Evolutionary conservation across 2,797 vertebrate genomes (phyloP), one percentile per base, ranked within the genome.

Genomic region (Melanotaenia pygmaea): DNA sequence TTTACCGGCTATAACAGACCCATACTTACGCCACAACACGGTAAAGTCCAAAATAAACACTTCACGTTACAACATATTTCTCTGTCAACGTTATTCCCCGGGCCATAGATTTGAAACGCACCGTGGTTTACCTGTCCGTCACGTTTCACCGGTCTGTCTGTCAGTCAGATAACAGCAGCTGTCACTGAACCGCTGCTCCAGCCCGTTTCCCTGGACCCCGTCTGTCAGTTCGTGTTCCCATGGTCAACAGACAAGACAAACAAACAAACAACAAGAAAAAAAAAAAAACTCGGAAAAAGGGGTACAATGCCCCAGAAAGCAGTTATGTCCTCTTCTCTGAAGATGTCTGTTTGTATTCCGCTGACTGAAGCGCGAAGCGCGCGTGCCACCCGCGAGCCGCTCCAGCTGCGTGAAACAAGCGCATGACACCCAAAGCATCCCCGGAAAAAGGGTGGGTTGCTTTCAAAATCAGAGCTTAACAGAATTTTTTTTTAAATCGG

Each of bases 111-210:
- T 56, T 16, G 40, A 54, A 51, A 11, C 51, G 73, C 26, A 2
- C 65, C 66, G 75, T 53, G 64, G 74, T 67, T 79, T 54, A 91
- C 91, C 92, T 90, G 91, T 89, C 88, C 82, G 89, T 91, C 89
- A 88, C 90, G 89, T 89, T 34, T 73, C 86, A 77, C 83, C 79
- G 76, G 77, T 80, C 85, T 34, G 84, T 81, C 86, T 64, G 86
- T 84, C 86, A 70, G 83, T 78, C 86, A 79, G 54, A 68, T 0
- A 67, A 22, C 82, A 73, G 64, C 84, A 35, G 73, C 85, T 77
- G 88, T 88, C 89, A 87, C 78, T 82, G 80, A 76, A 53, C 83
- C 75, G 47, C 79, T 67, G 69, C 79, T 60, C 70, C 78, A 1
- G 53, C 59, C 70, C 38, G 51, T 24, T 35, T 30, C 0, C 63